Evolutionary conservation across 2,797 vertebrate species (phyloP), one percentile per base, ranked within the genome.

Genomic region (Mus minutoides): DNA sequence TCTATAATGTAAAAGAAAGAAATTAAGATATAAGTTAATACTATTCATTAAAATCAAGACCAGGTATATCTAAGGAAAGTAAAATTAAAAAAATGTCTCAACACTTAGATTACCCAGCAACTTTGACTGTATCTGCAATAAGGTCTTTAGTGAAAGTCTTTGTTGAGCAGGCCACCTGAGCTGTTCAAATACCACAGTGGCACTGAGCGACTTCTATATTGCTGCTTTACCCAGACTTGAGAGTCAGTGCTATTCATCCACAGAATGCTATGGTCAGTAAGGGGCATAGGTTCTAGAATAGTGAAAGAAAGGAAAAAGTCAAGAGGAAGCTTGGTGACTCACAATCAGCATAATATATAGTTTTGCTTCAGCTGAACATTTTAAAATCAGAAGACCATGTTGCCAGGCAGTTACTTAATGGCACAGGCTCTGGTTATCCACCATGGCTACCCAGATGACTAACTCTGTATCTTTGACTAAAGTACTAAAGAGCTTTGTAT

Each of bases 1-100:
- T 64, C n/a, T 79, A 43, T 56, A 56, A 8, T 84, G 96, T 58
- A 49, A 96, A 93, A 85, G 29, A 95, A 94, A 92, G 49, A 60
- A 9, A 93, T 22, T 12, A 29, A 90, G 24, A 43, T 2, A 49
- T 92, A 79, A 88, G 40, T 54, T 91, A 94, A 37, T 90, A 52
- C 73, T 52, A 3, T 54, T 92, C 89, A 83, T 80, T 24, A 77
- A 94, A 64, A 82, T 4, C 14, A 89, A 80, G 24, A 69, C 16
- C 40, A 94, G 71, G 46, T 26, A 86, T 9, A 90, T 49, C 19
- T 62, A 16, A 91, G 46, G 60, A 24, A 93, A 93, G 31, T 40
- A 31, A 87, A 91, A 64, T 88, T 31, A 80, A 94, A 75, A 94
- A 75, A 56, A 71, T 40, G 78, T 79, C 29, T 43, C 8, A 89